Base-by-base conservation (phyloP, 2,797 vertebrate genomes). In the Graptemys geographica region DNA sequence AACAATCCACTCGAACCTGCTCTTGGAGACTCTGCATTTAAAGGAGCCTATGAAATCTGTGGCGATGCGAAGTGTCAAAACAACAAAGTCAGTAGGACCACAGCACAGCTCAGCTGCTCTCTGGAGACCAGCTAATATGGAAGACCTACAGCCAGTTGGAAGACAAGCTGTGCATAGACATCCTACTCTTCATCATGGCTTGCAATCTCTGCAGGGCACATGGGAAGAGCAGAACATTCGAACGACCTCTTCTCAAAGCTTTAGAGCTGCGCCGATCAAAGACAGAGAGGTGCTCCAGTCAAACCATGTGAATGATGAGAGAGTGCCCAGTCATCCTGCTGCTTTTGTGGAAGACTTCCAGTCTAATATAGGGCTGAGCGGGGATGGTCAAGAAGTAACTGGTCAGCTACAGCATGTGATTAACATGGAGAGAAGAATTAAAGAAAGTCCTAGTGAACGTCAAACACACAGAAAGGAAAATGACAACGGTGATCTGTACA, bases 291-390 rank as follows among this genome's bases (percentile, higher is more conserved):
- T 79, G 25, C 56, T 57, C 37, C 94, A 92, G 11, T 11, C 88
- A 83, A 80, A 52, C 5, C 5, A 1, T 31, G 15, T 49, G 1
- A 87, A 9, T 11, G 18, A 57, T 7, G 37, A 23, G 10, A 23
- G 83, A 56, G 55, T 31, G 16, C 11, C 28, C 5, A 81, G 78
- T 0, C 18, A 44, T 1, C 5, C 8, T 81, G n/a, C 11, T 1
- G 6, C 2, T 78, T 19, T 31, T 3, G 0, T 11, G 16, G 84
- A 93, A 91, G n/a, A 59, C 83, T 15, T 15, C 41, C 93, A 52
- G 41, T 8, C 91, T 85, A 37, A 47, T 41, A 49, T 41, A 52
- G 21, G 62, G 4, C 7, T n/a, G 44, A 69, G 5, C 10, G 69
- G 81, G 52, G 80, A 69, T 49, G 49, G 28, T 33, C 25, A 44